A percentile compares a stretch with the other conserved stretches of the same genome.
These are phyloP conservation scores for Hydrocynus forskahlii DNA, from an alignment of 2,797 vertebrate genomes.

Conservation along the genomic window DNA sequence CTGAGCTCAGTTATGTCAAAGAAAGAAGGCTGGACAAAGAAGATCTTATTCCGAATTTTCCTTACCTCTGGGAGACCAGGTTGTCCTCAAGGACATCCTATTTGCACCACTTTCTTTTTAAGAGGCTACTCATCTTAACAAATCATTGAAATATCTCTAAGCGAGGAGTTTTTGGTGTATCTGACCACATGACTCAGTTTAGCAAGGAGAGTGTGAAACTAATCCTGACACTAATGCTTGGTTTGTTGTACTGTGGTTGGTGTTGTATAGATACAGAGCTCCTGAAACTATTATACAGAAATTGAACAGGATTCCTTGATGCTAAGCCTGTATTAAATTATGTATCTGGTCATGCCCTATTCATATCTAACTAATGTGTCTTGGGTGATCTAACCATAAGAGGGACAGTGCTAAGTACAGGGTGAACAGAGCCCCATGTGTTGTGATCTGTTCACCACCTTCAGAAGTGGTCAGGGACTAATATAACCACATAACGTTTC, in stretches of 20 bases:
- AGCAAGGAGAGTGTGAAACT: not conserved
- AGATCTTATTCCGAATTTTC: too few relatives aligned
- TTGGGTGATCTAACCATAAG: too few relatives aligned
- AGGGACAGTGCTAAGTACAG: too few relatives aligned
- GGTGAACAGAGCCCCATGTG: too few relatives aligned
- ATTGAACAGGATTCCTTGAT: not conserved
- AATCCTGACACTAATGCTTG: not conserved
- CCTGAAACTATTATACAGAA: not conserved
- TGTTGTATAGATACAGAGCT: not conserved
- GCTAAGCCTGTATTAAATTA: not conserved
- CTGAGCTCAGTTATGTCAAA: too few relatives aligned
- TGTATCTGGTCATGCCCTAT: too few relatives aligned
- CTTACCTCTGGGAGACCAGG: too few relatives aligned
- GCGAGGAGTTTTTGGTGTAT: not conserved
- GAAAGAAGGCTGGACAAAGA: too few relatives aligned
- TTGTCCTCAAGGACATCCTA: not conserved
- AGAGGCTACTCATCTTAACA: not conserved
- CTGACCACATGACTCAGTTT: not conserved
- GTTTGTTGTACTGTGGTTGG: not conserved
- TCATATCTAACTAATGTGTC: too few relatives aligned
- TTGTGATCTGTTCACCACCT: too few relatives aligned
- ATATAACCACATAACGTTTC: too few relatives aligned
- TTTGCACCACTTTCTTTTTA: not conserved
- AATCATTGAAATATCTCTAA: not conserved
- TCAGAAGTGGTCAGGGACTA: too few relatives aligned